Conservation (phyloP, 2,888 invertebrate species). For the Limnephilus auricula region DNA sequence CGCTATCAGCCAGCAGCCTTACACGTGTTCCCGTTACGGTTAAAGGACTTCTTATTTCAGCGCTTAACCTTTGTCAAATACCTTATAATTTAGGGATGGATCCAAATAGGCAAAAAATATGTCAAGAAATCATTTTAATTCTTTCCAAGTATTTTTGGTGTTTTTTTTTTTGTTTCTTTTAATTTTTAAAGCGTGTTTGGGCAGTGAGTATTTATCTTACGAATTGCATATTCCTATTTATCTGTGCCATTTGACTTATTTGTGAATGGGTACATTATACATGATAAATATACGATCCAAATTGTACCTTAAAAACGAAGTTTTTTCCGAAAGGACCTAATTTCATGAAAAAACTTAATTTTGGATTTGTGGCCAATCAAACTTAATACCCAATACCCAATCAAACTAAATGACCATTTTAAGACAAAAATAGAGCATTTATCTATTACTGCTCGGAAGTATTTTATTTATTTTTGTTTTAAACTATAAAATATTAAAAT, state of each 20-base stretch:
- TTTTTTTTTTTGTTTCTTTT: background rate
- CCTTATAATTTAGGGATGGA: slow-evolving; percentile 31
- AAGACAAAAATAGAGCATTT: too few relatives aligned
- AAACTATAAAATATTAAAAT: too few relatives aligned
- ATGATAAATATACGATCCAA: too few relatives aligned
- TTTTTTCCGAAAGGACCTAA: too few relatives aligned
- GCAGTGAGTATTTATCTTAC: background rate
- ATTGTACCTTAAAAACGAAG: too few relatives aligned
- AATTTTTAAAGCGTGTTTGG: background rate
- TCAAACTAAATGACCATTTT: too few relatives aligned
- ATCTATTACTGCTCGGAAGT: too few relatives aligned
- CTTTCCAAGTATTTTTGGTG: background rate
- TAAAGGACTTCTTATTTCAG: slow-evolving; percentile 47
- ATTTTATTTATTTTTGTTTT: too few relatives aligned
- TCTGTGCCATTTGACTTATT: background rate
- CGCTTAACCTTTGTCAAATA: slow-evolving; percentile 49
- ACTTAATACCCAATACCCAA: too few relatives aligned
- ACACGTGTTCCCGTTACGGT: slow-evolving; percentile 50
- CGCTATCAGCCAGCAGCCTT: slow-evolving; percentile 31
- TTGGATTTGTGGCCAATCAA: too few relatives aligned
- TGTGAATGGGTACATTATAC: too few relatives aligned
- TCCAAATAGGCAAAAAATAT: background rate
- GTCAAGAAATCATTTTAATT: slow-evolving; percentile 9
- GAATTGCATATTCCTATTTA: background rate
- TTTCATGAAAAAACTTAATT: too few relatives aligned